Base-by-base conservation (phyloP, 2,888 invertebrate genomes). In the Drosophila diplacantha region DNA sequence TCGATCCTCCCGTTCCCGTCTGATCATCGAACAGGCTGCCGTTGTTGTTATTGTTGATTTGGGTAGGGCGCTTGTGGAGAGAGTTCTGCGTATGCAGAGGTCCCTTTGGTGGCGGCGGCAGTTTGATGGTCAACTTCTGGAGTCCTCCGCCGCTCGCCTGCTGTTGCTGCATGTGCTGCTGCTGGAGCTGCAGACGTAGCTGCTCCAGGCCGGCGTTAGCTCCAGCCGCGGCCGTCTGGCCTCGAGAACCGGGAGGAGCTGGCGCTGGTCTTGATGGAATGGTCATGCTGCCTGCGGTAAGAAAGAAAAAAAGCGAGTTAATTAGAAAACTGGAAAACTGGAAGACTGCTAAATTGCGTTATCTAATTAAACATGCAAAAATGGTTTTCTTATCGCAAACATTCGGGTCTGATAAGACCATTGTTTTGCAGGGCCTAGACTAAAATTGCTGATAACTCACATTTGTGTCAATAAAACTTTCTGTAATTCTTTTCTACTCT, bases 201-300 rank as follows among this genome's bases (percentile, higher is more conserved):
- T 86, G 86, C 53, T 87, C 87, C 66, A 87, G 67, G 71, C 83
- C 85, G 16, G 85, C 87, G 72, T 87, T 87, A 4, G 87, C 86
- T 22, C 81, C 85, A 29, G 85, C 86, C 16, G 84, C 86, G 29
- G 85, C 85, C 67, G 60, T 82, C 56, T 84, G 84, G 29, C 74
- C 83, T 38, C 77, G 76, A 22, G 82, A 73, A 22, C 75, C 79
- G 34, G 88, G 88, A 58, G 88, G 88, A 24, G 88, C 87, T 20
- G 88, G 88, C 37, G 88, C 88, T 66, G 88, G 88, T 59, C 88
- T 80, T 44, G 88, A 85, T 65, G 88, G 88, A 73, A 88, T 86
- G 65, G 88, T 88, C 88, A 88, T 88, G 34, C n/a, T 68, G 29
- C 41, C 79, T 75, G 63, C 44, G 52, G 3, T 8, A 16, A n/a